phyloP scores from a whole-genome alignment of 1,140 invertebrate genomes.

The Nylanderia fulva region DNA sequence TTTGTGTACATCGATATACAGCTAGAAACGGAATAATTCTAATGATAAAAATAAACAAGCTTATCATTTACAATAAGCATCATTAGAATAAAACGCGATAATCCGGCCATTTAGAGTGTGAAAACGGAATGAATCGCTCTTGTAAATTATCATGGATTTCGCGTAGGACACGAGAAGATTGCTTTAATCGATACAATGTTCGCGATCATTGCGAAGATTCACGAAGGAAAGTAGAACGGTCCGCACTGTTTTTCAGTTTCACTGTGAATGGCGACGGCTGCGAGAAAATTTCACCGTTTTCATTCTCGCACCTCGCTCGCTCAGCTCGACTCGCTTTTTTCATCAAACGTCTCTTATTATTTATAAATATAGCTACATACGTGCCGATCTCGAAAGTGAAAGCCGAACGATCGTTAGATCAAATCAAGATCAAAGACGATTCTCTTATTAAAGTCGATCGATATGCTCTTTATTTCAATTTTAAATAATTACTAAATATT shows the following conservation, averaged over 20 bases:
- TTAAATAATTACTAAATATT: not conserved
- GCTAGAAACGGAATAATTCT: not conserved
- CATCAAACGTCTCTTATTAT: constrained; percentile 47
- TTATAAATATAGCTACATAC: constrained; percentile 57
- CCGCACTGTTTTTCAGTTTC: constrained; percentile 61
- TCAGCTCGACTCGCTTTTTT: constrained; percentile 29
- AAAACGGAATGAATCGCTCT: constrained; percentile 14
- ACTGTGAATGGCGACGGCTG: constrained; percentile 19
- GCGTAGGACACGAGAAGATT: constrained; percentile 15
- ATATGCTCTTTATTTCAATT: not conserved
- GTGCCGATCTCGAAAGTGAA: constrained; percentile 49
- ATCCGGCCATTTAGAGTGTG: not conserved
- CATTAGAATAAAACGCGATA: not conserved
- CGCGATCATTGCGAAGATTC: constrained; percentile 32
- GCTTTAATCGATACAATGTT: constrained; percentile 17
- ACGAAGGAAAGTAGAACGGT: constrained; percentile 67
- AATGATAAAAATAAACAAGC: not conserved
- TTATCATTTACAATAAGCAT: not conserved
- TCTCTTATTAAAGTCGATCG: constrained; percentile 6
- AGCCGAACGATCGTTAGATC: constrained; percentile 38
- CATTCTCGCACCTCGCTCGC: constrained; percentile 39
- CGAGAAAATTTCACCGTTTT: constrained; percentile 57
- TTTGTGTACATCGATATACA: not conserved
- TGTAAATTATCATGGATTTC: constrained; percentile 29
- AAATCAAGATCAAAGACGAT: constrained; percentile 50